These are phyloP conservation scores for Eclectus roratus DNA, from an alignment of 2,113 vertebrate species.

Conservation along the genomic window DNA sequence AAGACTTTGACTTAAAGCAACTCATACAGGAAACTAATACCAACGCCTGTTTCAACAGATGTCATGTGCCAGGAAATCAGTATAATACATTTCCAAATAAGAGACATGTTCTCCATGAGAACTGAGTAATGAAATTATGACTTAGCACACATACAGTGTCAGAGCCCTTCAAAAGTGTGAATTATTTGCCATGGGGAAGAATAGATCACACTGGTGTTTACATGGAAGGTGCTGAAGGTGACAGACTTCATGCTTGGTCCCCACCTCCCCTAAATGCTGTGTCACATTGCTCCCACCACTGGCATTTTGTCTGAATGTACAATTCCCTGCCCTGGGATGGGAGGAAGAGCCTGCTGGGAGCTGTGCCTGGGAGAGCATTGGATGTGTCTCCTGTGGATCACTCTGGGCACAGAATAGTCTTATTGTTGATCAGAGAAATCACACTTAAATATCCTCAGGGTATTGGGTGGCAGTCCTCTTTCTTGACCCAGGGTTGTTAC, in stretches of 20 bases:
- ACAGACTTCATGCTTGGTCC: neutral
- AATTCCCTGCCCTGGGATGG: neutral
- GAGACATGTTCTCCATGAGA: neutral
- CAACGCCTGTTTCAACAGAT: neutral
- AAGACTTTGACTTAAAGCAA: neutral
- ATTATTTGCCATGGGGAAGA: accelerated
- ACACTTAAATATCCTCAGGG: too few relatives aligned
- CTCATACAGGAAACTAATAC: neutral
- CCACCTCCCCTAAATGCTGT: neutral
- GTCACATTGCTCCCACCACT: accelerated
- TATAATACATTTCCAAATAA: neutral
- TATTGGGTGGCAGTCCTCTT: neutral
- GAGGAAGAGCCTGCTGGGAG: neutral
- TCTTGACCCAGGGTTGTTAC: neutral
- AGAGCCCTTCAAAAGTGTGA: neutral
- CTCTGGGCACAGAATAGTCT: neutral
- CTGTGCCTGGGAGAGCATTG: neutral
- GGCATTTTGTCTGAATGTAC: accelerated
- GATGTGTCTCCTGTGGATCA: neutral
- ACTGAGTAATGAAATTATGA: neutral
- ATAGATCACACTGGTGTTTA: neutral
- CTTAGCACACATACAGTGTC: neutral
- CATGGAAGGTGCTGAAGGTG: neutral
- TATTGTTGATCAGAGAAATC: neutral
- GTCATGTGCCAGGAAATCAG: neutral